phyloP scores from a whole-genome alignment of 1,140 invertebrate genomes.

The Hylaeus anthracinus region DNA sequence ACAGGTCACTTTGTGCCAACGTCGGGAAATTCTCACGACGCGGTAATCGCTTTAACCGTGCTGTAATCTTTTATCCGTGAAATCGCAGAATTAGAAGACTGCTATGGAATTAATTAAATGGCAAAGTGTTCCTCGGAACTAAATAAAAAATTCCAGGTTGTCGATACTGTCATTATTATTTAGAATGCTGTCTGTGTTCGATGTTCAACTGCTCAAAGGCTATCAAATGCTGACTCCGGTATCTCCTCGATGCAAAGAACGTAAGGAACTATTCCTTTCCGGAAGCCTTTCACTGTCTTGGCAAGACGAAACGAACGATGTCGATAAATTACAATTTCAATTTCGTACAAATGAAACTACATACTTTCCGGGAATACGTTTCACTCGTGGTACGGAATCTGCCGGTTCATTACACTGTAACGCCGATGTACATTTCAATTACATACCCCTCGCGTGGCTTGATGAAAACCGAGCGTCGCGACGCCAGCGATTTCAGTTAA shows the following conservation, averaged over 20 bases:
- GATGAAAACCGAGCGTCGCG: slow-evolving; percentile 48
- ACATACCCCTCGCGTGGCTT: slow-evolving; percentile 33
- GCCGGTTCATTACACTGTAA: slow-evolving; percentile 50
- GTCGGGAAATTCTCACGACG: neutral
- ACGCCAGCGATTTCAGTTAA: slow-evolving; percentile 37
- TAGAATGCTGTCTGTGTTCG: too few relatives aligned
- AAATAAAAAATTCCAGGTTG: too few relatives aligned
- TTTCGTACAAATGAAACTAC: slow-evolving; percentile 55
- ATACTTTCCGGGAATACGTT: slow-evolving; percentile 51
- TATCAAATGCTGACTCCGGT: slow-evolving; percentile 1
- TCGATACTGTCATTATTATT: too few relatives aligned
- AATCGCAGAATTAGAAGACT: neutral
- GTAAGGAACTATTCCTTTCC: neutral
- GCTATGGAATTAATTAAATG: too few relatives aligned
- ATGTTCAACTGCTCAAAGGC: neutral
- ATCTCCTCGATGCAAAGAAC: slow-evolving; percentile 1
- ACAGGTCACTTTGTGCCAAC: neutral
- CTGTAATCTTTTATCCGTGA: neutral
- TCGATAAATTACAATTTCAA: slow-evolving; percentile 56
- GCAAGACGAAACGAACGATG: slow-evolving; percentile 16
- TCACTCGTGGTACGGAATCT: neutral
- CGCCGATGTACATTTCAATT: slow-evolving; percentile 59
- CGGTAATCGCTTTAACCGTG: neutral
- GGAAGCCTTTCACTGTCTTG: neutral
- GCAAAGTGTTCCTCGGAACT: too few relatives aligned